A percentile compares a stretch with the other conserved stretches of the same genome.
Conservation (phyloP, 2,113 vertebrate species). For the Periophthalmodon schlosseri region DNA sequence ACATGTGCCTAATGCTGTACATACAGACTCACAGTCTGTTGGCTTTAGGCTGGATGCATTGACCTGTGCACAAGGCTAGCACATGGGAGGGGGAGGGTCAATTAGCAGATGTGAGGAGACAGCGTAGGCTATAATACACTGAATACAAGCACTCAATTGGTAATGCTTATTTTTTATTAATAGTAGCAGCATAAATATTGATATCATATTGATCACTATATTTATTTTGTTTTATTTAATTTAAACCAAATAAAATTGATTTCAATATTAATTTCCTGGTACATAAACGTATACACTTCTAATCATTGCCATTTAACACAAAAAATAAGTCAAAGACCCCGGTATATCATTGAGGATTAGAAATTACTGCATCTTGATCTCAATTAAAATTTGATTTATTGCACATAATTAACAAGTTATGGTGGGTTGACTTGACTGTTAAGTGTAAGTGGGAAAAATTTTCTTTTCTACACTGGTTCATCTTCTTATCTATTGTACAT, state of each 20-base stretch:
- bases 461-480: too few species aligned
- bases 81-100: conserved; percentile 19
- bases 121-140: not conserved
- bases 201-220: too few species aligned
- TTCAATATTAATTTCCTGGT: too few species aligned
- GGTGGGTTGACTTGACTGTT: too few species aligned
- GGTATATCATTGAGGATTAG: too few species aligned
- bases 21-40: conserved; percentile 12
- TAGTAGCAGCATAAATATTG: not conserved
- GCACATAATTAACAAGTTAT: too few species aligned
- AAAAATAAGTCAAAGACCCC: too few species aligned
- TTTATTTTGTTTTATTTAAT: too few species aligned
- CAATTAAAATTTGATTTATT: not conserved
- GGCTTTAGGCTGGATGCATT: conserved; percentile 33
- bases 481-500: conserved; percentile 25
- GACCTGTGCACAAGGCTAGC: conserved; percentile 59
- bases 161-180: not conserved
- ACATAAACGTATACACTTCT: too few species aligned
- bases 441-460: too few species aligned
- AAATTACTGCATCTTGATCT: not conserved
- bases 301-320: too few species aligned
- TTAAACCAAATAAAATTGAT: too few species aligned
- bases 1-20: conserved; percentile 44
- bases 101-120: conserved; percentile 21
- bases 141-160: conserved; percentile 17